A percentile compares a stretch with the other conserved stretches of the same genome.
Evolutionary conservation across 2,888 invertebrate species (phyloP).

Genomic region (Pimpla rufipes): DNA sequence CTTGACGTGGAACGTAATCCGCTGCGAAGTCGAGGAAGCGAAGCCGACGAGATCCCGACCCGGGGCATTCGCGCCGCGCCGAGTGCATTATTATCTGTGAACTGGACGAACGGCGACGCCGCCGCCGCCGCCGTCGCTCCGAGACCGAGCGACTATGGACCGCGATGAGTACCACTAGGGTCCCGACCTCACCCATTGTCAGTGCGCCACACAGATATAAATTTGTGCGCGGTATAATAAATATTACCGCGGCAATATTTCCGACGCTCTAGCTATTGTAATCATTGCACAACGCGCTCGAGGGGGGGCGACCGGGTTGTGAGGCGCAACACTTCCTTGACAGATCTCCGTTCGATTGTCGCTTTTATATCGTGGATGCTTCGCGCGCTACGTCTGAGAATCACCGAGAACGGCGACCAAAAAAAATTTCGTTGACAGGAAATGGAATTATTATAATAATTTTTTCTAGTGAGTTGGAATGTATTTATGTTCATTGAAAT

Average conservation of each 20-base stretch:
- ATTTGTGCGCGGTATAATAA: conserved; percentile 33
- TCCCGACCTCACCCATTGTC: conserved; percentile 43
- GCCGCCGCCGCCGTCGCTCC: neutral
- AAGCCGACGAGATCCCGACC: conserved; percentile 31
- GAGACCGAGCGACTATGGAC: conserved; percentile 10
- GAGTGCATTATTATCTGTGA: conserved; percentile 55
- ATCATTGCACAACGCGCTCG: conserved; percentile 12
- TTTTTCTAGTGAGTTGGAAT: too few species aligned
- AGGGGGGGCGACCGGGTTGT: neutral
- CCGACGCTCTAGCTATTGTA: conserved; percentile 40
- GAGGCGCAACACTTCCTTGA: conserved; percentile 39
- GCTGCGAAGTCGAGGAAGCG: conserved; percentile 41
- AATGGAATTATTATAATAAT: too few species aligned
- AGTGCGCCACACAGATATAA: conserved; percentile 26
- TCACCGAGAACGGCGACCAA: too few species aligned
- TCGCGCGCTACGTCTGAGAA: too few species aligned
- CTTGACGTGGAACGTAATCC: conserved; percentile 28
- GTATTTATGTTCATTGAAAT: too few species aligned
- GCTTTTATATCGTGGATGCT: conserved; percentile 13
- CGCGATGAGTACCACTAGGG: conserved; percentile 19
- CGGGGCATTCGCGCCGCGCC: conserved; percentile 25
- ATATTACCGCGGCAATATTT: conserved; percentile 40
- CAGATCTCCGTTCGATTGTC: conserved; percentile 44
- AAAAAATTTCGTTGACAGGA: too few species aligned
- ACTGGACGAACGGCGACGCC: conserved; percentile 15